Conservation (phyloP, 2,113 vertebrate genomes). For the Bujurquina vittata region DNA sequence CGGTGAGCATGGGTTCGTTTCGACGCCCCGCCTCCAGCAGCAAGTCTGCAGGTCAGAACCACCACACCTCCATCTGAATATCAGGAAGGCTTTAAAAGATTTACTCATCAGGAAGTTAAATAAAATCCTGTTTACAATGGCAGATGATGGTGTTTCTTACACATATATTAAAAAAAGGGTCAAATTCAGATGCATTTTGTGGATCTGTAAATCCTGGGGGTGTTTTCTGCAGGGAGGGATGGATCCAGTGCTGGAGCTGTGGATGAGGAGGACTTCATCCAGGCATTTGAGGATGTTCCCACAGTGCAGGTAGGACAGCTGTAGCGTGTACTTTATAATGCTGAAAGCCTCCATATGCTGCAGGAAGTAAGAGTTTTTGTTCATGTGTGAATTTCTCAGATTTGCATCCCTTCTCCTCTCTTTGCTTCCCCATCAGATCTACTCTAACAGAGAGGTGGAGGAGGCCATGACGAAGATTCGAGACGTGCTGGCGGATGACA, state of each 20-base stretch:
- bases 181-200: background rate
- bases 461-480: constrained; percentile 95
- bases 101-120: background rate
- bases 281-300: constrained; percentile 94
- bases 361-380: background rate
- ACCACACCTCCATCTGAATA: background rate
- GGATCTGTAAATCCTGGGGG: background rate
- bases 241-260: constrained; percentile 89
- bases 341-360: background rate
- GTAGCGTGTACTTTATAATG: background rate
- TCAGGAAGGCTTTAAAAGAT: background rate
- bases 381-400: background rate
- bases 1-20: constrained; percentile 83
- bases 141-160: background rate
- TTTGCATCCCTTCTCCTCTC: background rate
- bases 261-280: constrained; percentile 94
- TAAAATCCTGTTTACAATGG: too few species aligned
- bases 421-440: constrained; percentile 81
- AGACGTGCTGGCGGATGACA: constrained; percentile 94
- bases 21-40: constrained; percentile 83
- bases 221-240: constrained; percentile 79
- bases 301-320: constrained; percentile 82
- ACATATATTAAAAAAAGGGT: background rate
- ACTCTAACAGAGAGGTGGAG: constrained; percentile 94
- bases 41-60: constrained; percentile 87